Evolutionary conservation across 2,113 vertebrate genomes (phyloP), one percentile per base, ranked within the genome.

Genomic region (Herpetotheres cachinnans): DNA sequence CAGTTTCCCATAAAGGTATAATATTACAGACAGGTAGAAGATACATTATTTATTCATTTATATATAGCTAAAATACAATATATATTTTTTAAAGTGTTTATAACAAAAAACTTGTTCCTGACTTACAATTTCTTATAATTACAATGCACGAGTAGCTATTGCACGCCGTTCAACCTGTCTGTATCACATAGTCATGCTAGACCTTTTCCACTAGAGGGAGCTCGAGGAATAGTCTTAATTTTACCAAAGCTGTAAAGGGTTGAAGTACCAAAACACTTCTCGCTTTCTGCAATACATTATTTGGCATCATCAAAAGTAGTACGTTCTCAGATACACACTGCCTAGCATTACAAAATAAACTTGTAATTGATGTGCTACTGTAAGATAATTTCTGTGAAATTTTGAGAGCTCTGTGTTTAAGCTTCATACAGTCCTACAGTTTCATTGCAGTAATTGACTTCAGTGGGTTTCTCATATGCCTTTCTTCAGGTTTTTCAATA

Each of bases 141-240:
- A 38, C 71, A 95, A 73, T 56, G 71, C 76, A 86, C 52, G 59
- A 52, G 71, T 49, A 87, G 79, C 74, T 86, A 65, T 1, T 61
- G 46, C 73, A 66, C 0, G 0, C 4, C 25, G 49, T 11, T 73
- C 13, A 26, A 17, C 1, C 27, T 40, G 34, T 16, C 8, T 3
- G 3, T 6, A n/a, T 5, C 67, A 29, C 49, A 27, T 1, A 44
- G 78, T 36, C 20, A 49, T 90, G 83, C n/a, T 17, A 82, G 0
- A 44, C 10, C 14, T 82, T n/a, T 44, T 46, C 77, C 97, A 96
- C 89, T 47, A 95, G 97, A 92, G 95, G 96, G 97, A 47, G 89
- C 10, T 30, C 42, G 1, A 86, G 69, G 50, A 91, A 54, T 20
- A 62, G 1, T 11, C 46, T 54, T n/a, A 50, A 70, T 42, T 59